phyloP scores from a whole-genome alignment of 2,888 invertebrate genomes.

The Phragmatobia fuliginosa region DNA sequence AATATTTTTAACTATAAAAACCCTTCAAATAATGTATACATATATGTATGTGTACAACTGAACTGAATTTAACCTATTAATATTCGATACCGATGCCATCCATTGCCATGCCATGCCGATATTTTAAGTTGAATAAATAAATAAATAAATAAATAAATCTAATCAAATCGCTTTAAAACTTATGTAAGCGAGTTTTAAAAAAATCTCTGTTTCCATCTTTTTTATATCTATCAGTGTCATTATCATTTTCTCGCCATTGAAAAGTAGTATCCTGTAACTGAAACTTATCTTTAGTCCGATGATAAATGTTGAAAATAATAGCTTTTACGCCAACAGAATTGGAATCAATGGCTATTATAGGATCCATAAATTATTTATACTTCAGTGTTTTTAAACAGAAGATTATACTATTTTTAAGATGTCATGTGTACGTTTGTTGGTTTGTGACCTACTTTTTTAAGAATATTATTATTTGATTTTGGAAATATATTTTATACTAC shows the following conservation, averaged over 20 bases:
- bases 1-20: no score
- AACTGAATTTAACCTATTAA: background rate
- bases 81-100: no score
- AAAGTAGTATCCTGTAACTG: conserved; percentile 5
- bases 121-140: no score
- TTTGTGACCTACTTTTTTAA: no score
- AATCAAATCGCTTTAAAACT: background rate
- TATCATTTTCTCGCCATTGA: background rate
- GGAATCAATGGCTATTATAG: background rate
- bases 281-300: background rate
- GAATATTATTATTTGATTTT: no score
- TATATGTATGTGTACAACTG: no score
- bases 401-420: no score
- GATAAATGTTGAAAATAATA: background rate
- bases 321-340: background rate
- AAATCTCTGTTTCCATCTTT: background rate
- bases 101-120: no score
- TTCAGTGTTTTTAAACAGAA: background rate
- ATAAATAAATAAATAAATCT: no score
- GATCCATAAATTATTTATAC: background rate
- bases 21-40: no score
- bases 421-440: no score
- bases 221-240: background rate
- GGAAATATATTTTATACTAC: no score
- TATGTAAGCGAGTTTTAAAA: background rate